Evolutionary conservation across 2,797 vertebrate genomes (phyloP).

Genomic region (Lagorchestes hirsutus): DNA sequence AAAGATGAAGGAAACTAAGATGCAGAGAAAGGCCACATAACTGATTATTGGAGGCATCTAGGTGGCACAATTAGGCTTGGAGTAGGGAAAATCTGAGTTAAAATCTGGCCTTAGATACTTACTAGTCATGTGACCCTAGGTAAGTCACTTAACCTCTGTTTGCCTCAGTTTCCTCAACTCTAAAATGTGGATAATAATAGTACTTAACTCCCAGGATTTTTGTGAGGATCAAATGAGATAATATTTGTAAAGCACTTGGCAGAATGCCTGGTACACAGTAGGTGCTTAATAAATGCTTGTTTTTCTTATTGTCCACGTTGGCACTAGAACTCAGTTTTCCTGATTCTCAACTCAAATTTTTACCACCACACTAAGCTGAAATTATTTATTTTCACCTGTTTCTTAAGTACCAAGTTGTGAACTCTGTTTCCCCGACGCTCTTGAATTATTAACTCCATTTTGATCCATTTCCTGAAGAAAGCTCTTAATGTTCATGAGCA

Average conservation of each 20-base stretch:
- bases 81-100: neutral
- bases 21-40: neutral
- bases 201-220: neutral
- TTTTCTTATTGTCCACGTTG: neutral
- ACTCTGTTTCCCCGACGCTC: neutral
- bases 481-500: neutral
- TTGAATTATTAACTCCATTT: neutral
- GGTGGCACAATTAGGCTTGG: neutral
- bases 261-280: neutral
- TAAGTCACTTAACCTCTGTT: neutral
- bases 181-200: neutral
- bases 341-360: neutral
- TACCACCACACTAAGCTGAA: neutral
- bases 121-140: neutral
- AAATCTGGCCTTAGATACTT: neutral
- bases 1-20: neutral
- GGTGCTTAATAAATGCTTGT: neutral
- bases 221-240: neutral
- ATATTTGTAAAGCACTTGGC: neutral
- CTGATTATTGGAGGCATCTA: neutral
- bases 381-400: neutral
- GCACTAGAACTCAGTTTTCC: neutral
- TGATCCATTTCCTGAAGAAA: neutral
- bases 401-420: neutral
- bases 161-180: neutral